A percentile compares a stretch with the other conserved stretches of the same genome.
Evolutionary conservation across 1,140 invertebrate genomes (phyloP).

Genomic region (Bombus impatiens): DNA sequence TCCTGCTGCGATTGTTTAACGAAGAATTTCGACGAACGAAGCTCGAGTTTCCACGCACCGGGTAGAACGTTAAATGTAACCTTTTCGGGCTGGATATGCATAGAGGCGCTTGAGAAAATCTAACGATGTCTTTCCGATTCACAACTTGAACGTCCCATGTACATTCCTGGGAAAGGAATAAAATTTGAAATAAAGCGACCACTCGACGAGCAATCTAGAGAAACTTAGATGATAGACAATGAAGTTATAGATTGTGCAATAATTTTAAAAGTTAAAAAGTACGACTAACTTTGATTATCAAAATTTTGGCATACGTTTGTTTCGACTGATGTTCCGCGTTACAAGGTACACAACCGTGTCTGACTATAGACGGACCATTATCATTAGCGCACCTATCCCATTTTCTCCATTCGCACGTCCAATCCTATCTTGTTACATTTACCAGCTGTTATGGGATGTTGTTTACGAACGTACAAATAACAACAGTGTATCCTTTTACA

Average conservation of each 20-base stretch:
- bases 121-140: background rate
- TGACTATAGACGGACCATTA: background rate
- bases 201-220: too few species aligned
- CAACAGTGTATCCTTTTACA: background rate
- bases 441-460: background rate
- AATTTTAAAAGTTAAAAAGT: background rate
- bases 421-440: background rate
- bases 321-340: background rate
- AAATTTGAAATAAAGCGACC: too few species aligned
- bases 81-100: too few species aligned
- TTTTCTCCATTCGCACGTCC: background rate
- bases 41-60: background rate
- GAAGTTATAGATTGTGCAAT: too few species aligned
- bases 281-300: background rate
- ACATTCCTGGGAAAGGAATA: too few species aligned
- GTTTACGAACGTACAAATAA: background rate
- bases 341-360: background rate
- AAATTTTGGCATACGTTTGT: background rate
- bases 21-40: constrained; percentile 44
- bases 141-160: too few species aligned
- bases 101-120: background rate
- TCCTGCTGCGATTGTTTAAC: constrained; percentile 50
- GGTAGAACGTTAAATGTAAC: background rate
- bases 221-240: too few species aligned
- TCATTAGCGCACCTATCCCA: background rate